A percentile compares a stretch with the other conserved stretches of the same genome.
Evolutionary conservation across 2,888 invertebrate genomes (phyloP).

Genomic region (Ochropleura plecta): DNA sequence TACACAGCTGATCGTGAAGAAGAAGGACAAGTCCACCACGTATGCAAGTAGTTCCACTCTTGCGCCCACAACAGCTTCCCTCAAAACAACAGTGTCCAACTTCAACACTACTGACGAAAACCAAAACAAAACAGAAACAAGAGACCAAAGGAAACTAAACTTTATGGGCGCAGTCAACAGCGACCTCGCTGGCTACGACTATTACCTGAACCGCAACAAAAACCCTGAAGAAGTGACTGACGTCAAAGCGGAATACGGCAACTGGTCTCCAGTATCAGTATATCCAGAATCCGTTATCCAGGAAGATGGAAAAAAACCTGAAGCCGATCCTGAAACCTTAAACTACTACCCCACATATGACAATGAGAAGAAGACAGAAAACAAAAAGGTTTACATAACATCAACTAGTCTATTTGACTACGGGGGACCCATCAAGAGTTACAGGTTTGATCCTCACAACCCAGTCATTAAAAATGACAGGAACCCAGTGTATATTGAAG

Average conservation of each 20-base stretch:
- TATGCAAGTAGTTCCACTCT: constrained; percentile 74
- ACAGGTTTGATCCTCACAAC: constrained; percentile 87
- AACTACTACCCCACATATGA: constrained; percentile 88
- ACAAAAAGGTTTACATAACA: constrained; percentile 88
- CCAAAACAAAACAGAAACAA: constrained; percentile 84
- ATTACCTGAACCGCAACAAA: constrained; percentile 86
- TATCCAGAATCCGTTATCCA: constrained; percentile 88
- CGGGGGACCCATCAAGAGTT: constrained; percentile 84
- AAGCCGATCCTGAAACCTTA: constrained; percentile 83
- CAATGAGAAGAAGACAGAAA: constrained; percentile 84
- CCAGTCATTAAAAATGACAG: constrained; percentile 89
- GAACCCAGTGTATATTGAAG: constrained; percentile 90
- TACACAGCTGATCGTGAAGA: constrained; percentile 94
- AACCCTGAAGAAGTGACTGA: constrained; percentile 84
- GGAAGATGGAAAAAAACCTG: constrained; percentile 84
- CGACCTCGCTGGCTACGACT: constrained; percentile 87
- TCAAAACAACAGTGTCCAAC: constrained; percentile 75
- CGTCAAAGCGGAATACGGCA: constrained; percentile 88
- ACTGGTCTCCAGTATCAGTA: constrained; percentile 89
- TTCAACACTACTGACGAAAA: constrained; percentile 76
- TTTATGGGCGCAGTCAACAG: constrained; percentile 82
- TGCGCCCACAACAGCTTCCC: constrained; percentile 80
- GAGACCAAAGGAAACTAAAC: constrained; percentile 87
- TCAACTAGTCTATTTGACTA: constrained; percentile 86
- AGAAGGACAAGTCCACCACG: constrained; percentile 90